Conservation (phyloP, 2,113 vertebrate species). For the Aegotheles bennettii region DNA sequence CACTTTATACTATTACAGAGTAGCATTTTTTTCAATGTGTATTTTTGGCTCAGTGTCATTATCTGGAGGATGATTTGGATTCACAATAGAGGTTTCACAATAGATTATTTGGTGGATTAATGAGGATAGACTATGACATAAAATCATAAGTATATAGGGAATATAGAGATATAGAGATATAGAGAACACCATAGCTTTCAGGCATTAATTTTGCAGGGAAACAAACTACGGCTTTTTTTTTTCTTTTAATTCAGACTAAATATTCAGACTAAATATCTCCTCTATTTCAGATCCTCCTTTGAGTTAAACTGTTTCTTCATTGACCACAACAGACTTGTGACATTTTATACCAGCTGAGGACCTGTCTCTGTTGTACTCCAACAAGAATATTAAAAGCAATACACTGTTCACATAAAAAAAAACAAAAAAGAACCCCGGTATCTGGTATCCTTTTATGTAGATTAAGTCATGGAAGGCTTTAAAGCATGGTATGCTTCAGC, state of each 20-base stretch:
- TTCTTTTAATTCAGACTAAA: background rate
- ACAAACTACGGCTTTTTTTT: background rate
- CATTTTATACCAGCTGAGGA: background rate
- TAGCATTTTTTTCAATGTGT: background rate
- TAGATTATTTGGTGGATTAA: background rate
- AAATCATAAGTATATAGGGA: background rate
- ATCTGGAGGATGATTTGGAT: background rate
- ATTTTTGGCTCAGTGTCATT: background rate
- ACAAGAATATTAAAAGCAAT: background rate
- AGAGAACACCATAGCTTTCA: background rate
- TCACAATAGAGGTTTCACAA: background rate
- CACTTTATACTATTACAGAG: background rate
- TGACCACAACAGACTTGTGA: background rate
- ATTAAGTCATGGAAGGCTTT: background rate
- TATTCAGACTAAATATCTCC: too few relatives aligned
- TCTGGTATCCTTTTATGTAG: background rate
- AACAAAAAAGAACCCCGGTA: background rate
- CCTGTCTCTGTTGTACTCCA: background rate
- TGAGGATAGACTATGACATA: background rate
- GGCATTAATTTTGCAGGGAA: background rate
- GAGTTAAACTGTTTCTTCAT: background rate
- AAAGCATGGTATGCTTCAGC: background rate
- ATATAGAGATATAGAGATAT: background rate
- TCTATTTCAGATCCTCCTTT: background rate
- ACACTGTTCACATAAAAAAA: background rate